Evolutionary conservation across 2,888 invertebrate genomes (phyloP).

Genomic region (Amorpha juglandis): DNA sequence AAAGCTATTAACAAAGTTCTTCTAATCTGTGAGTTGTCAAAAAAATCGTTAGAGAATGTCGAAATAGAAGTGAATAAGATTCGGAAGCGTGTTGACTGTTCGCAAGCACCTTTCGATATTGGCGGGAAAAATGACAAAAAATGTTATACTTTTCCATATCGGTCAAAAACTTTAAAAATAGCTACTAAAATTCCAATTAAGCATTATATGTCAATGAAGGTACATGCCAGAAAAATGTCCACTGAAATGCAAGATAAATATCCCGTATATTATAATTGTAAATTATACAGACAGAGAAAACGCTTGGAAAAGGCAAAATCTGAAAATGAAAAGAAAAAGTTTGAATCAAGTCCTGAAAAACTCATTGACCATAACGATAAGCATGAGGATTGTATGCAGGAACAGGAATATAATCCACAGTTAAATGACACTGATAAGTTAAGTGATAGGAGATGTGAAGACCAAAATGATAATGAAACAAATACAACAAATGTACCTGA

Average conservation of each 20-base stretch:
- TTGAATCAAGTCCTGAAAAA: neutral
- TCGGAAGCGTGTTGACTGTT: constrained; percentile 52
- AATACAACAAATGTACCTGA: neutral
- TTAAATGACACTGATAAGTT: too few species aligned
- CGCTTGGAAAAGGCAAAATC: constrained; percentile 29
- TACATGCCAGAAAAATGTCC: constrained; percentile 57
- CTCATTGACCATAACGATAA: constrained; percentile 24
- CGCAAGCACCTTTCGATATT: constrained; percentile 47
- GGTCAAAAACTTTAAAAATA: constrained; percentile 61
- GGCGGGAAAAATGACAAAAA: constrained; percentile 48
- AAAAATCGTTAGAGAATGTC: constrained; percentile 75
- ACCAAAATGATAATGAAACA: constrained; percentile 1
- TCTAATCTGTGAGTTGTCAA: constrained; percentile 75
- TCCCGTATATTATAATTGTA: constrained; percentile 70
- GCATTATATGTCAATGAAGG: constrained; percentile 69
- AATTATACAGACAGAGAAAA: constrained; percentile 56
- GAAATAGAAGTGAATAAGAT: constrained; percentile 68
- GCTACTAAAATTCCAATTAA: constrained; percentile 61
- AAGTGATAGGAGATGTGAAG: neutral
- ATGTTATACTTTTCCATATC: constrained; percentile 57
- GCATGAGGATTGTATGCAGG: neutral
- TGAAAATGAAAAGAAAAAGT: constrained; percentile 8
- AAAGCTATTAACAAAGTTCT: constrained; percentile 75
- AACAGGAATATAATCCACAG: neutral
- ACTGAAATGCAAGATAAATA: constrained; percentile 59